Conservation (phyloP, 2,113 vertebrate species). For the Protobothrops flavoviridis region DNA sequence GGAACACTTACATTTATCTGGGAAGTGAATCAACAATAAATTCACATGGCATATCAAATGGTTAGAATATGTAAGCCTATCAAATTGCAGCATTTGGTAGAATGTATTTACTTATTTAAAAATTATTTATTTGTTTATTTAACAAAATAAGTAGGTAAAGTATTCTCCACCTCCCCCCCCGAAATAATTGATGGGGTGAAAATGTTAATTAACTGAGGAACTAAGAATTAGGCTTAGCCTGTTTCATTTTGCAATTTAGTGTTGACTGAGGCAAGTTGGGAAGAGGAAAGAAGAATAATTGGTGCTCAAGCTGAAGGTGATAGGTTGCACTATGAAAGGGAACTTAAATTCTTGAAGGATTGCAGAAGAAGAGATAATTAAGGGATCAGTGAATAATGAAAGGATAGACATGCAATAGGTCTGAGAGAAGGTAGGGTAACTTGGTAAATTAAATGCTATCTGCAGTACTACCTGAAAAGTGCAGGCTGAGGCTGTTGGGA, state of each 20-base stretch:
- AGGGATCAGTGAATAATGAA: neutral
- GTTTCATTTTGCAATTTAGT: neutral
- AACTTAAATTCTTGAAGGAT: neutral
- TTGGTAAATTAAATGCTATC: neutral
- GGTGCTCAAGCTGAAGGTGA: neutral
- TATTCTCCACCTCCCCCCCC: neutral
- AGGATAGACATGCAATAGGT: neutral
- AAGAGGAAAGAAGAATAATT: neutral
- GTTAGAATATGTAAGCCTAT: neutral
- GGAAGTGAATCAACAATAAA: neutral
- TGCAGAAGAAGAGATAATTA: neutral
- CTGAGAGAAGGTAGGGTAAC: neutral
- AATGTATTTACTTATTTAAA: neutral
- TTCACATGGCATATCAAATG: neutral
- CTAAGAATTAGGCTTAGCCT: neutral
- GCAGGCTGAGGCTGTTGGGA: neutral
- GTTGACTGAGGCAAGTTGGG: neutral
- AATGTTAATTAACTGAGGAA: neutral
- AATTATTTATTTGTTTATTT: neutral
- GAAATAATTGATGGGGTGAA: neutral
- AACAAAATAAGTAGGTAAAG: neutral
- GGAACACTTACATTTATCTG: neutral
- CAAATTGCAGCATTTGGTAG: neutral
- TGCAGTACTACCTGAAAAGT: neutral
- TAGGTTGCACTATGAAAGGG: neutral